Conservation (phyloP, 2,113 vertebrate genomes). For the Syngnathus scovelli region DNA sequence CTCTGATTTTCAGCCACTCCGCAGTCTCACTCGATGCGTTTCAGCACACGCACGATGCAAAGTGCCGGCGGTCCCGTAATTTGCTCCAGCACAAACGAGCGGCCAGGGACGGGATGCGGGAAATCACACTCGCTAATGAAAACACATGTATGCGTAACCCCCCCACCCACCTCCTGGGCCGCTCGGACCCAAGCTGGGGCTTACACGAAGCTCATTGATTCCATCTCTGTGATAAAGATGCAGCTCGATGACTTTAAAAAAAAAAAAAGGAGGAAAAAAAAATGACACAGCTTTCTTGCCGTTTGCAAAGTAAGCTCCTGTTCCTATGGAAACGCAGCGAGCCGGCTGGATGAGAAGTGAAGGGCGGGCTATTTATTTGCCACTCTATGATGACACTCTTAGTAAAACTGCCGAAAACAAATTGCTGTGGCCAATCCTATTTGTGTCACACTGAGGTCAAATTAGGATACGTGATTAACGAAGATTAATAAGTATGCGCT, state of each 20-base stretch:
- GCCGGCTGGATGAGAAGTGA: constrained; percentile 61
- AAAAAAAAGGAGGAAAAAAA: constrained; percentile 7
- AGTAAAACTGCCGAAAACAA: no score
- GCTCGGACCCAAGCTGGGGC: constrained; percentile 31
- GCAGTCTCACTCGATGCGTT: not conserved
- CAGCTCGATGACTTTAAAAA: constrained; percentile 23
- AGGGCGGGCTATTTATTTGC: constrained; percentile 58
- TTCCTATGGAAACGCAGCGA: constrained; percentile 65
- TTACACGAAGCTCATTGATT: constrained; percentile 47
- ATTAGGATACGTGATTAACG: no score
- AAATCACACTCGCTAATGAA: constrained; percentile 1
- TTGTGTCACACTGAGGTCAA: no score
- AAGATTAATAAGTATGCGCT: no score
- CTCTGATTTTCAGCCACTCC: not conserved
- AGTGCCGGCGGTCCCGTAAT: constrained; percentile 21
- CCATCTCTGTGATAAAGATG: constrained; percentile 26
- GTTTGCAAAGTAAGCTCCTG: constrained; percentile 51
- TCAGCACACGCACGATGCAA: constrained; percentile 13
- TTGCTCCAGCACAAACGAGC: constrained; percentile 40
- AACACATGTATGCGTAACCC: not conserved
- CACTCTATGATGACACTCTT: constrained; percentile 23
- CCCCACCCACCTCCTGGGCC: not conserved
- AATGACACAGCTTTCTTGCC: not conserved
- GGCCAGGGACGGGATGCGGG: constrained; percentile 11
- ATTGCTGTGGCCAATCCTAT: no score